Evolutionary conservation across 1,140 invertebrate species (phyloP), one percentile per base, ranked within the genome.

Genomic region (Lasioglossum baleicum): DNA sequence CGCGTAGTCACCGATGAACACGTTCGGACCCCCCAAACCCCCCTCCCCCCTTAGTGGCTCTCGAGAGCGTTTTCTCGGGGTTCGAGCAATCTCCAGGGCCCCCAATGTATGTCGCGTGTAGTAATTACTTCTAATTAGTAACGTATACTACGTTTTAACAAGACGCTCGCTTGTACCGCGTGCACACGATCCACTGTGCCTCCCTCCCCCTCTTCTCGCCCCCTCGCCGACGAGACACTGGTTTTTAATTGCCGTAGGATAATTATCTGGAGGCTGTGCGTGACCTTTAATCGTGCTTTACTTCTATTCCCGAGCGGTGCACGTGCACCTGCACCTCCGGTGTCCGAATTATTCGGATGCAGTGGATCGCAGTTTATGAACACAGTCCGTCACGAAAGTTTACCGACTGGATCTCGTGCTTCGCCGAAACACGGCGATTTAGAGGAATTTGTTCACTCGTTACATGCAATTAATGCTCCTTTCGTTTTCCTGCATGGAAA

Each of bases 101-200:
- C 68, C 68, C 68, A 44, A 78, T 71, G 48, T 79, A 66, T 73
- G 69, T 73, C 76, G 73, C 70, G 69, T 63, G 61, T 73, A 65
- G 69, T 66, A 79, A 79, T 79, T 79, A 79, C 76, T 79, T 73
- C 76, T 79, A 79, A 79, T 79, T 79, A 79, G 76, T 79, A 65
- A 79, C 76, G 70, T 79, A 79, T 73, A 73, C 70, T 73, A 79
- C 42, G 69, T 56, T 79, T 44, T 65, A 79, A 73, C 76, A 66
- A 73, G 76, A 78, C 76, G 69, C 69, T 73, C 35, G 76, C 68
- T 72, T 64, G 69, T 78, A 79, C 42, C 31, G 56, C 51, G 58
- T 44, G 75, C 69, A 69, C 51, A 61, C 70, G 69, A 73, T 58
- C n/a, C 56, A 7, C 13, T 73, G 56, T 48, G 44, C 44, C 10